Evolutionary conservation across 2,888 invertebrate species (phyloP), one percentile per base, ranked within the genome.

Genomic region (Euzetes globulus): DNA sequence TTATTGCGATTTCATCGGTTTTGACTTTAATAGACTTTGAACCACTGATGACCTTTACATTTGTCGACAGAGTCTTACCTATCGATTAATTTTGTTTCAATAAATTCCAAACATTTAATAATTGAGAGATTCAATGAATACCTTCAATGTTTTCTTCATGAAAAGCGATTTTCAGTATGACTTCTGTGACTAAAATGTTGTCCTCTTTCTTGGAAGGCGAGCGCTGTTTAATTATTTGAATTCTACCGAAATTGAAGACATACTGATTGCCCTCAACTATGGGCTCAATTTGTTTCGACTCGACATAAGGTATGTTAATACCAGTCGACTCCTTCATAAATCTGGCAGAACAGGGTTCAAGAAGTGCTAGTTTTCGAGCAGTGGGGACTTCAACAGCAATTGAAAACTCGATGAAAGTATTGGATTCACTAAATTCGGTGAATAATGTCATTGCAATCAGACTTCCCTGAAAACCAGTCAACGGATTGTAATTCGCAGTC

Each of bases 251-350:
- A 47, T 68, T 74, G 47, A 79, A 77, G 1, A 76, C 5, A 41
- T 77, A 78, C 41, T 77, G 75, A 11, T 75, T 76, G 7, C 73
- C 76, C 3, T 77, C 75, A n/a, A 75, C 71, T 37, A 72, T 76
- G 1, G 77, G 76, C 47, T 76, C 76, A 2, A 78, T 72, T 71
- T 76, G 77, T 0, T 76, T 73, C 1, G 75, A 74, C 47, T 77
- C 77, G 4, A 78, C 75, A 68, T 78, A 79, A 0, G 78, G 77
- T 19, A 79, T 73, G 52, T 79, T 78, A 71, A 78, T 78, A 15
- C 76, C 77, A 17, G 37, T 76, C 47, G 72, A 63, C 65, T 77
- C 76, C n/a, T 75, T 74, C 72, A 77, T 73, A 1, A 78, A 60
- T 47, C 77, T 22, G 3, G 77, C 79, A 9, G 77, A 75, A 47